Evolutionary conservation across 2,113 vertebrate species (phyloP).

Genomic region (Phalacrocorax pelagicus): DNA sequence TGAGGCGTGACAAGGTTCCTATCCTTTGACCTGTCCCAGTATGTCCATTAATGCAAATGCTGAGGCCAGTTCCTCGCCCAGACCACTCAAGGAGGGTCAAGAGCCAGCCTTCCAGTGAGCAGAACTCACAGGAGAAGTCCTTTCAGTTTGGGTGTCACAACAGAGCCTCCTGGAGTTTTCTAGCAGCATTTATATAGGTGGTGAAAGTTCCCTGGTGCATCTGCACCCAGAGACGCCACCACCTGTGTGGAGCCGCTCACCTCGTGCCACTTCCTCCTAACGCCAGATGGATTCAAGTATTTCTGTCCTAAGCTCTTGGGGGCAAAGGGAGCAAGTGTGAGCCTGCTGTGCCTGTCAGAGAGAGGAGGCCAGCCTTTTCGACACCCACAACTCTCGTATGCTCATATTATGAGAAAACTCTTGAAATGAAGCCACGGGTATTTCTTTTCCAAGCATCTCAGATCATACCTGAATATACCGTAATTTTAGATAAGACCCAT

Average conservation of each 20-base stretch:
- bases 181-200: background rate
- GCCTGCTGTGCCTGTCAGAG: fast-evolving
- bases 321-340: background rate
- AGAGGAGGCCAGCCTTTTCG: background rate
- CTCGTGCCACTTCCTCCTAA: background rate
- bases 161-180: background rate
- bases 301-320: background rate
- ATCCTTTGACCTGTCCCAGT: background rate
- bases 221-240: background rate
- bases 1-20: background rate
- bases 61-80: background rate
- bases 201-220: background rate
- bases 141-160: background rate
- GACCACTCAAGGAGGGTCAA: fast-evolving
- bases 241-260: background rate
- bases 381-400: background rate
- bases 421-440: background rate
- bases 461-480: background rate
- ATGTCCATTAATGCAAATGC: background rate
- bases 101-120: background rate
- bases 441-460: background rate
- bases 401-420: background rate
- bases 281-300: background rate
- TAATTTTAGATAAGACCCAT: background rate
- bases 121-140: background rate